Evolutionary conservation across 35 echinoderm and acorn worm species (phyloP).

Genomic region (Ophioderma brevispina): DNA sequence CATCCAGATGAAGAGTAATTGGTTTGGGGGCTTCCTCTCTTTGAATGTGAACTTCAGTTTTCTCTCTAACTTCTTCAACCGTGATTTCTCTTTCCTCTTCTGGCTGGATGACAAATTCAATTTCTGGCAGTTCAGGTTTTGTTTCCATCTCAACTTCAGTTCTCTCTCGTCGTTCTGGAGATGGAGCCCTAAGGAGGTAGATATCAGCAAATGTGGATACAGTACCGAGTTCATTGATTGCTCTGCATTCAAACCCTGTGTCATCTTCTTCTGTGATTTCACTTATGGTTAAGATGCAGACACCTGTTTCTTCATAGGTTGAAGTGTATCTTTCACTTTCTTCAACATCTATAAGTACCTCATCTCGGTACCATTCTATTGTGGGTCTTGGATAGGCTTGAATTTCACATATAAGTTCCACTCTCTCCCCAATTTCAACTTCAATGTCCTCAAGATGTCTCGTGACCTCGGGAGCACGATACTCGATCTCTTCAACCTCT

Average conservation of each 20-base stretch:
- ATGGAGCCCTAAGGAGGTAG: conserved; percentile 55
- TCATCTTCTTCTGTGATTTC: conserved; percentile 80
- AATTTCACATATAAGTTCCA: conserved; percentile 72
- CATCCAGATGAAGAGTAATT: neutral
- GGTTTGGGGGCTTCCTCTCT: conserved; percentile 14
- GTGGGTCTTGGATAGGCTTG: conserved; percentile 62
- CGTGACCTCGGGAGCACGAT: conserved; percentile 29
- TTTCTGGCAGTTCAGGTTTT: conserved; percentile 33
- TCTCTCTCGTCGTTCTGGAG: conserved; percentile 31
- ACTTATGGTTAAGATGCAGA: conserved; percentile 53
- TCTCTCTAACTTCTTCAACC: conserved; percentile 12
- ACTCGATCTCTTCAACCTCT: conserved; percentile 51
- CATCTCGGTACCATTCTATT: conserved; percentile 23
- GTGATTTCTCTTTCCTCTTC: conserved; percentile 20
- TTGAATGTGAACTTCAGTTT: conserved; percentile 23
- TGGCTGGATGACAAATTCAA: conserved; percentile 36
- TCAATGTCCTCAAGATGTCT: conserved; percentile 56
- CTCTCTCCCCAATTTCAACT: neutral
- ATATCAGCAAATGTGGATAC: conserved; percentile 88
- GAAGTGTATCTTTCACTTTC: conserved; percentile 53
- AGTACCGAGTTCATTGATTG: conserved; percentile 78
- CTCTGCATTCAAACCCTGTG: conserved; percentile 87
- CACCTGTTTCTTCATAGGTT: conserved; percentile 58
- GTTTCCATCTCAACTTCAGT: conserved; percentile 35
- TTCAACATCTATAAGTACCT: neutral